A percentile compares a stretch with the other conserved stretches of the same genome.
Evolutionary conservation across 2,797 vertebrate genomes (phyloP).

Genomic region (Muraenolepis orangiensis): DNA sequence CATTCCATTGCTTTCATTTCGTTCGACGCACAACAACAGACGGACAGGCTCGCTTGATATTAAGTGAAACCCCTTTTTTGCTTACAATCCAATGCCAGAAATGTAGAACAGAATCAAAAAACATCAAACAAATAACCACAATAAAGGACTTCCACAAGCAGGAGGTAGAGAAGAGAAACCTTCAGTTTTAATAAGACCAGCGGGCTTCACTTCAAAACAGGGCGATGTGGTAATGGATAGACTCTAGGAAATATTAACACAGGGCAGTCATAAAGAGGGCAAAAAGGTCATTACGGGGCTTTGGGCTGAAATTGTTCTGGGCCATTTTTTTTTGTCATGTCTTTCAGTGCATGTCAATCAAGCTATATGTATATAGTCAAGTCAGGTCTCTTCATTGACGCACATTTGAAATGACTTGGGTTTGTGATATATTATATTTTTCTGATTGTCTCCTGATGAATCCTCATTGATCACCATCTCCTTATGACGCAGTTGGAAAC

Average conservation of each 20-base stretch:
- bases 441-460: slow-evolving; percentile 60
- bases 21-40: not conserved
- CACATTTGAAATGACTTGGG: slow-evolving; percentile 27
- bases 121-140: slow-evolving; percentile 22
- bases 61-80: slow-evolving; percentile 18
- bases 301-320: not conserved
- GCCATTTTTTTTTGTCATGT: not conserved
- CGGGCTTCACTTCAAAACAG: slow-evolving; percentile 60
- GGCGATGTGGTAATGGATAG: slow-evolving; percentile 42
- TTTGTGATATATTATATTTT: slow-evolving; percentile 14
- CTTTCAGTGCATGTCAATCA: slow-evolving; percentile 14
- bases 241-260: slow-evolving; percentile 35
- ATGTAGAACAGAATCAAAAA: slow-evolving; percentile 9
- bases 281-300: slow-evolving; percentile 24
- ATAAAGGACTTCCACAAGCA: slow-evolving; percentile 50
- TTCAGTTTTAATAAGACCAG: slow-evolving; percentile 68
- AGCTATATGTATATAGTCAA: slow-evolving; percentile 22
- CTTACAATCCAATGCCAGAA: slow-evolving; percentile 4
- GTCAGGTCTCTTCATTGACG: slow-evolving; percentile 25
- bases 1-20: not conserved
- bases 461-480: slow-evolving; percentile 16
- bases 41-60: not conserved
- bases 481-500: not conserved
- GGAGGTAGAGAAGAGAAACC: slow-evolving; percentile 50
- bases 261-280: slow-evolving; percentile 27